Base-by-base conservation (phyloP, 2,888 invertebrate species). In the Tridacna gigas region DNA sequence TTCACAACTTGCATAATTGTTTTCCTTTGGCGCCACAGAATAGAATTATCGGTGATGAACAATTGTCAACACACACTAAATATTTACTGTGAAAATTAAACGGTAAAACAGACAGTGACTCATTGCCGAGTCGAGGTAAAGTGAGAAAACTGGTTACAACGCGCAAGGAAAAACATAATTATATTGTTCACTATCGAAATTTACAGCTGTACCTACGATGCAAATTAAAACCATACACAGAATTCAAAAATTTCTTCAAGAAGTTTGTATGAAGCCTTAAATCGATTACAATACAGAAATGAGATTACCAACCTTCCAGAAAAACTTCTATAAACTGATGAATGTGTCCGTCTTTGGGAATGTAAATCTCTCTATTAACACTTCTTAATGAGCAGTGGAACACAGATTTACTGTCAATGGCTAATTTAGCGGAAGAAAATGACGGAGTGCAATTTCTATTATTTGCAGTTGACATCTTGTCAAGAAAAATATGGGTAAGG, bases 321-420 rank as follows among this genome's bases (percentile, higher is more conserved):
- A 95, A 92, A 85, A 92, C 81, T 93, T 95, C 84, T 88, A 86
- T 86, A 79, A 82, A 82, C 60, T 89, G 28, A 88, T 82, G 93
- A 77, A 91, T 85, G 86, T 95, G 80, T 81, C 90, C 12, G 91
- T 93, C 25, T 95, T 92, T 88, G 93, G 94, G 4, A 79, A 82
- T 28, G 78, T 82, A 63, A 75, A 48, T 13, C 15, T 51, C 15
- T 51, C 15, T 51, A 13, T 51, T 51, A n/a, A n/a, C n/a, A n/a
- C n/a, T n/a, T n/a, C n/a, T n/a, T n/a, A n/a, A n/a, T n/a, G n/a
- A n/a, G n/a, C n/a, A n/a, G n/a, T n/a, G n/a, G n/a, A n/a, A n/a
- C n/a, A n/a, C n/a, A n/a, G n/a, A n/a, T n/a, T n/a, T n/a, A n/a
- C n/a, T n/a, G n/a, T n/a, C n/a, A n/a, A n/a, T n/a, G n/a, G n/a